These are phyloP conservation scores for Chunga burmeisteri DNA, from an alignment of 2,113 vertebrate genomes.

Conservation along the genomic window DNA sequence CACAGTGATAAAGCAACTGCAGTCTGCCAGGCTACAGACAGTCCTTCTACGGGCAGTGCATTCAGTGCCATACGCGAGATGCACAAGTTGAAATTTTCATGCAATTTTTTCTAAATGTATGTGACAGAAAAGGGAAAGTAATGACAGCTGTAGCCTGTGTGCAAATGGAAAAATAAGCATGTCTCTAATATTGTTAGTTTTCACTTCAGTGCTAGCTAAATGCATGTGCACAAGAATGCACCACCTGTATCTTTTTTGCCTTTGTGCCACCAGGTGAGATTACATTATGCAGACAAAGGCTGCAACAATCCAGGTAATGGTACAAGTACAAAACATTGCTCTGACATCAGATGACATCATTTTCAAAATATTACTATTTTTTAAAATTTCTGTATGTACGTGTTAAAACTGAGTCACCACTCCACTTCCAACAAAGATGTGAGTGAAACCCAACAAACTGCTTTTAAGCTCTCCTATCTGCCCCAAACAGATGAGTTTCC, in stretches of 20 bases:
- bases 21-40: background rate
- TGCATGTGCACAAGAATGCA: background rate
- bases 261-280: background rate
- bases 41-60: background rate
- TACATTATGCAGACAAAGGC: background rate
- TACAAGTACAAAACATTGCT: background rate
- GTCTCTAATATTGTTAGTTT: background rate
- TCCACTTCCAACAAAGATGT: background rate
- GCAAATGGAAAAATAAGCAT: background rate
- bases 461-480: background rate
- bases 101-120: background rate
- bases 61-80: background rate
- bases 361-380: background rate
- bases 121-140: background rate
- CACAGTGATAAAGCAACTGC: background rate
- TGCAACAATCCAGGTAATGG: background rate
- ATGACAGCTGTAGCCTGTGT: background rate
- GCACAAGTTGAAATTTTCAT: background rate
- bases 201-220: background rate
- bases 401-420: background rate
- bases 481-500: background rate
- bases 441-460: background rate
- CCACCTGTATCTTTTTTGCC: background rate
- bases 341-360: background rate
- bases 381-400: background rate